These are phyloP conservation scores for Tinea semifulvella DNA, from an alignment of 2,888 invertebrate genomes.

Conservation along the genomic window DNA sequence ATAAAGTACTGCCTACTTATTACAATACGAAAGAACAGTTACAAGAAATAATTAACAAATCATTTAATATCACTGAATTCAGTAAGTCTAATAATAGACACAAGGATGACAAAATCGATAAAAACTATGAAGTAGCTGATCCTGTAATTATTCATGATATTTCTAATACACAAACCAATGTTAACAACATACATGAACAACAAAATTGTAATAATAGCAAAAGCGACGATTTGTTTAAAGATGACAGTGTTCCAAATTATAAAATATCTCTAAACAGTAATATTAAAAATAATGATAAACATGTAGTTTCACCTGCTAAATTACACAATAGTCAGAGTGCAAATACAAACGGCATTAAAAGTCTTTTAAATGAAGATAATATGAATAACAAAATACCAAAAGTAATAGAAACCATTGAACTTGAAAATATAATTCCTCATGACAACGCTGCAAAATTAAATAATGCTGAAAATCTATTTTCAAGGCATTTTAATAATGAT, in stretches of 20 bases:
- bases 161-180: not conserved
- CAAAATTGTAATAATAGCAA: not conserved
- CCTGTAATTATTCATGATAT: too few species aligned
- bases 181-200: not conserved
- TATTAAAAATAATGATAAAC: not conserved
- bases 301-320: not conserved
- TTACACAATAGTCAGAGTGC: not conserved
- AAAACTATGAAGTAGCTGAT: too few species aligned
- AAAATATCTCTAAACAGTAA: not conserved
- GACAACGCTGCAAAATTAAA: constrained; percentile 18
- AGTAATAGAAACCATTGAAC: not conserved
- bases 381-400: not conserved
- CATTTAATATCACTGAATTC: too few species aligned
- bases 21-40: too few species aligned
- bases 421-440: constrained; percentile 23
- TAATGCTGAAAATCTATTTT: too few species aligned
- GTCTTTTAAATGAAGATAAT: too few species aligned
- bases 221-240: not conserved
- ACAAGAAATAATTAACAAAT: too few species aligned
- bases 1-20: too few species aligned
- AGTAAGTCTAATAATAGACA: not conserved
- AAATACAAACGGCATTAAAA: not conserved
- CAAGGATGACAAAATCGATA: too few species aligned
- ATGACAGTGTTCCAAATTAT: not conserved
- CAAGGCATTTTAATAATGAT: too few species aligned